Conservation (phyloP, 2,888 invertebrate species). For the Microctonus aethiopoides region DNA sequence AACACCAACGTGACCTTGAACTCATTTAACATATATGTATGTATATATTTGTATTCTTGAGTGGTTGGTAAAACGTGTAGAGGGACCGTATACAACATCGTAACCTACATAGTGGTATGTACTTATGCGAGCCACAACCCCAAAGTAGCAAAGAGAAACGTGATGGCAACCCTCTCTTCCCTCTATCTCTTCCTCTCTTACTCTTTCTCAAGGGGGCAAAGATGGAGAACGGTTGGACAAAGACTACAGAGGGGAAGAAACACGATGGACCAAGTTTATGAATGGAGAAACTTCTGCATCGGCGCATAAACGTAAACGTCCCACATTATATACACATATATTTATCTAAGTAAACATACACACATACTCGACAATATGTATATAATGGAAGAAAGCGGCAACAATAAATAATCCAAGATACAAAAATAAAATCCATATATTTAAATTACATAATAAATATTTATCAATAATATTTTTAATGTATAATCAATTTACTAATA, state of each 20-base stretch:
- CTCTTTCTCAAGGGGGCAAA: slow-evolving; percentile 8
- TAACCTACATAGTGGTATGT: slow-evolving; percentile 54
- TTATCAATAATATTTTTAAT: too few relatives aligned
- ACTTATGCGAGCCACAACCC: slow-evolving; percentile 38
- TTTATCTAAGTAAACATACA: background rate
- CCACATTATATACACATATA: background rate
- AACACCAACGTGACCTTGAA: slow-evolving; percentile 39
- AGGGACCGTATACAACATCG: slow-evolving; percentile 48
- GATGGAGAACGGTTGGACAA: slow-evolving; percentile 30
- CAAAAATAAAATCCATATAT: too few relatives aligned
- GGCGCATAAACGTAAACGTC: slow-evolving; percentile 28
- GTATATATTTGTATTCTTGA: slow-evolving; percentile 25
- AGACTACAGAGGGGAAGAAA: slow-evolving; percentile 29
- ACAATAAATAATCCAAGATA: too few relatives aligned
- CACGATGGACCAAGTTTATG: slow-evolving; percentile 50
- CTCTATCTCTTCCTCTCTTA: background rate
- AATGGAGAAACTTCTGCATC: slow-evolving; percentile 60
- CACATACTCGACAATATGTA: slow-evolving; percentile 1
- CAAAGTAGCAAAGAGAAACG: slow-evolving; percentile 23
- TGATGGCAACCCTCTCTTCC: background rate
- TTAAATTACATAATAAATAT: too few relatives aligned
- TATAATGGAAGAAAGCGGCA: too few relatives aligned
- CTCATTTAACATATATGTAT: background rate
- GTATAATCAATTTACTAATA: too few relatives aligned
- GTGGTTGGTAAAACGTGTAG: slow-evolving; percentile 41